Evolutionary conservation across 2,888 invertebrate species (phyloP), one percentile per base, ranked within the genome.

Genomic region (Ptychoptera contaminata): DNA sequence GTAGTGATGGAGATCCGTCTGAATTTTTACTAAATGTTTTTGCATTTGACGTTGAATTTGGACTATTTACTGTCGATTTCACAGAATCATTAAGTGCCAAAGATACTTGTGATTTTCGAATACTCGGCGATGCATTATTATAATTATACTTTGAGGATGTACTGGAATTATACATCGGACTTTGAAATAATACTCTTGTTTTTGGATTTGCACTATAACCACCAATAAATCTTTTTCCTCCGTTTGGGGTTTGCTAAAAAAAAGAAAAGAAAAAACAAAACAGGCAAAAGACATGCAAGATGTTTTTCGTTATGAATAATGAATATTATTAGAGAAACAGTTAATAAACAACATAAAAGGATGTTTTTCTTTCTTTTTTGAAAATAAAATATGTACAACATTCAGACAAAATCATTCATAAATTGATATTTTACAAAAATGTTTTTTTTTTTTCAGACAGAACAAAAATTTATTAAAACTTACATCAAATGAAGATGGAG

Each of bases 101-200:
- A 23, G 23, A 23, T 23, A 23, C 3, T 5, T 23, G 23, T 5
- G 23, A 11, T 32, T 32, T 32, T 32, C 32, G 2, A 4, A 32
- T 32, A 32, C 9, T 11, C n/a, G 32, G 32, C n/a, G 41, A 37
- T 16, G 23, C 37, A 32, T 37, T 16, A 32, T 16, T 37, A 14
- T 29, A 37, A 30, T 35, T 44, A 31, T 23, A 14, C 10, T 23
- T 31, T 16, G 44, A 37, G 11, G n/a, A 12, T 35, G 47, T 40
- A 37, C 36, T 39, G 37, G 49, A 37, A n/a, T 23, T 23, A 7
- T 23, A 23, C 23, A 56, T 54, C 6, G 64, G 65, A 52, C 63
- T 64, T 54, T 62, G 63, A 48, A 64, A 65, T 8, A 65, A 56
- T 16, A 62, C 58, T 39, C 65, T 60, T 45, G 59, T 49, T 51